These are phyloP conservation scores for Tautogolabrus adspersus DNA, from an alignment of 2,113 vertebrate species.

Conservation along the genomic window DNA sequence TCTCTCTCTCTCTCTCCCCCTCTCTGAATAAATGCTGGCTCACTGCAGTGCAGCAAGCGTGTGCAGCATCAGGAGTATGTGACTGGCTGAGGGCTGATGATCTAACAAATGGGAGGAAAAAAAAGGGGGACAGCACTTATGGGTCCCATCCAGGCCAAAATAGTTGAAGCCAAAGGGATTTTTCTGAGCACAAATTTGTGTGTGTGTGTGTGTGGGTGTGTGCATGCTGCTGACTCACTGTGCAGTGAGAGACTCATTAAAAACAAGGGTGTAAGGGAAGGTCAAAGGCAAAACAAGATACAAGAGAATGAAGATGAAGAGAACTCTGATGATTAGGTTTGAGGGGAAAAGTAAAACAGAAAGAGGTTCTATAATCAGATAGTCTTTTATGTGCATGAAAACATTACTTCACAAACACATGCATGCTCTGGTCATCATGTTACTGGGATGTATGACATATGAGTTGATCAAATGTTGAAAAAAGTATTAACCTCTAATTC, in stretches of 20 bases:
- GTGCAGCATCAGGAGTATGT: slow-evolving; percentile 87
- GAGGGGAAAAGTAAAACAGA: background rate
- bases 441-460: too few species aligned
- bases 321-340: too few species aligned
- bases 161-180: slow-evolving; percentile 22
- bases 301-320: background rate
- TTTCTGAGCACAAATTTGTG: slow-evolving; percentile 12
- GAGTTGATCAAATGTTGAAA: too few species aligned
- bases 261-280: background rate
- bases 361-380: background rate
- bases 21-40: slow-evolving; percentile 84
- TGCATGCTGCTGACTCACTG: slow-evolving; percentile 70
- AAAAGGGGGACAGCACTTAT: slow-evolving; percentile 21
- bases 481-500: too few species aligned
- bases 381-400: background rate
- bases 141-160: slow-evolving; percentile 40
- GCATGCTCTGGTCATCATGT: too few species aligned
- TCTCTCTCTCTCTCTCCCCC: slow-evolving; percentile 73
- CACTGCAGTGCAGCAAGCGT: slow-evolving; percentile 90
- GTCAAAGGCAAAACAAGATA: background rate
- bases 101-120: slow-evolving; percentile 32
- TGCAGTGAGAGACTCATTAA: slow-evolving; percentile 11
- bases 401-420: too few species aligned
- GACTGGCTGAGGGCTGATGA: slow-evolving; percentile 49
- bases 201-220: background rate